Base-by-base conservation (phyloP, 1,140 invertebrate species). In the Bombus picipes region DNA sequence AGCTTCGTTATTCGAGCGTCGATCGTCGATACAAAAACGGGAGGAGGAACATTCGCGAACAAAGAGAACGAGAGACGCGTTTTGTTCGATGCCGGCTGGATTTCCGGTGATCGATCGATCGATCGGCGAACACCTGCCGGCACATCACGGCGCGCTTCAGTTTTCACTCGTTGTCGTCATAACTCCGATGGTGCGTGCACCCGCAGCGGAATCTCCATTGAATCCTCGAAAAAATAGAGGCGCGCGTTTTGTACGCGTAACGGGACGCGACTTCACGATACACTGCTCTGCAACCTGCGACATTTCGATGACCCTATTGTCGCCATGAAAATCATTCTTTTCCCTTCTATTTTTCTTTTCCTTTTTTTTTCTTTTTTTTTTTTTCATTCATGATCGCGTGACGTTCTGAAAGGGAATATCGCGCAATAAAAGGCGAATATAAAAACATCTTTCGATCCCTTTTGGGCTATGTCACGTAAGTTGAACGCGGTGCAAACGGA, bases 101-200 rank as follows among this genome's bases (percentile, higher is more conserved):
- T 82, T 82, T 70, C 68, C 83, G 68, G 22, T 43, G 53, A 80
- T 65, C 83, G 83, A 79, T 66, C 65, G 83, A 57, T 71, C 28
- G 66, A 41, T 57, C 70, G n/a, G 39, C 3, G 22, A 79, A 85
- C 83, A 85, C 84, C 84, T 81, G 78, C 62, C 43, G 71, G 66
- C 81, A 43, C 57, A 85, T 28, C 37, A 10, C 62, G 34, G 6
- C 47, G 28, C 47, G 74, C 57, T 70, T 76, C 43, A 71, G 75
- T 75, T 83, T 68, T 53, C 47, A 22, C 32, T 57, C 39, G 68
- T 57, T 80, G 76, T 80, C 79, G 77, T 80, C 76, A 80, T 62
- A 85, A 85, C 83, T 68, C 68, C 57, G 77, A 22, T 65, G 37
- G 77, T 65, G 76, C 82, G 81, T 78, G 43, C 43, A 10, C 22